These are phyloP conservation scores for Trematomus bernacchii DNA, from an alignment of 2,797 vertebrate species.

Conservation along the genomic window DNA sequence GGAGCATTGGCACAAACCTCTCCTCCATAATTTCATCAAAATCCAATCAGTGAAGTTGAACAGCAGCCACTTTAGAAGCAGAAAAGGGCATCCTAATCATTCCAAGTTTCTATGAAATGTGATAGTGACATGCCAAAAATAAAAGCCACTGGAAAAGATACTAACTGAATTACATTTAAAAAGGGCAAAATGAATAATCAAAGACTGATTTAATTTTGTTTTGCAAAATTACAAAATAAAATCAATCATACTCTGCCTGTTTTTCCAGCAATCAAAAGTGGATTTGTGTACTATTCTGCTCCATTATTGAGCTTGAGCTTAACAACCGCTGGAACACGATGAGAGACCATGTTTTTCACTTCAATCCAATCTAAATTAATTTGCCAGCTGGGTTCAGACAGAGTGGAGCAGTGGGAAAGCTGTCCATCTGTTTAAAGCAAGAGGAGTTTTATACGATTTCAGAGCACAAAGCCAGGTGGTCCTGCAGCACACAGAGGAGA, in stretches of 20 bases:
- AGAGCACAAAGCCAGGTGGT: slow-evolving; percentile 82
- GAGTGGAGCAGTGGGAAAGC: slow-evolving; percentile 51
- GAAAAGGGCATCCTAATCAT: slow-evolving; percentile 20
- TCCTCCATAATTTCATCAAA: slow-evolving; percentile 9
- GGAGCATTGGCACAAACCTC: not conserved
- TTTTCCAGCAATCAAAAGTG: slow-evolving; percentile 60
- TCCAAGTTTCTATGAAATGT: slow-evolving; percentile 9
- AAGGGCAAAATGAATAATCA: slow-evolving; percentile 42
- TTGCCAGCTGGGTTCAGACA: slow-evolving; percentile 73
- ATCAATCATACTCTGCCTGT: slow-evolving; percentile 58
- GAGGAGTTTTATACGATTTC: slow-evolving; percentile 63
- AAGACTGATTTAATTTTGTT: slow-evolving; percentile 58
- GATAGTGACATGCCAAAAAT: slow-evolving; percentile 22
- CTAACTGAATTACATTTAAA: slow-evolving; percentile 36
- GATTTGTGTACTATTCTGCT: slow-evolving; percentile 57
- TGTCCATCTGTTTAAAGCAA: slow-evolving; percentile 74
- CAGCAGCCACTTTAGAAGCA: not conserved
- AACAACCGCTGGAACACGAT: slow-evolving; percentile 63
- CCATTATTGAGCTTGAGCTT: slow-evolving; percentile 39
- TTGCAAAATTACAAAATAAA: slow-evolving; percentile 56
- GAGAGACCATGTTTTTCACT: slow-evolving; percentile 57
- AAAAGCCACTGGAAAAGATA: slow-evolving; percentile 23
- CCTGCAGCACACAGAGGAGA: slow-evolving; percentile 54
- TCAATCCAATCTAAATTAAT: slow-evolving; percentile 80
- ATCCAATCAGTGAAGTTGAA: slow-evolving; percentile 9